Conservation (phyloP, 2,797 vertebrate species). For the Fistularia commersonii region DNA sequence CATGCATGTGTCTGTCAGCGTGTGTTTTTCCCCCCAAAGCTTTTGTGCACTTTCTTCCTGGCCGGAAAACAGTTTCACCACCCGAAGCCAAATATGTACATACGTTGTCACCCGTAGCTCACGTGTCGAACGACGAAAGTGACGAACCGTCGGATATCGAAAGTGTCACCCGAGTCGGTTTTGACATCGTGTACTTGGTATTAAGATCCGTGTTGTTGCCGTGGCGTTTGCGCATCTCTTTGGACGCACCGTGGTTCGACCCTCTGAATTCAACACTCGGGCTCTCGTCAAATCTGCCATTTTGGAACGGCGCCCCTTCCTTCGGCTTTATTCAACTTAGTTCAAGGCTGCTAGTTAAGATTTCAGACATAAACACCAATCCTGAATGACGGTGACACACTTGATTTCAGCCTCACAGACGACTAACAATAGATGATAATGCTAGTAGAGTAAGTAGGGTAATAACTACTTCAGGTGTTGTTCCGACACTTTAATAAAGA, state of each 20-base stretch:
- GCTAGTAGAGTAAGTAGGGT: too few relatives aligned
- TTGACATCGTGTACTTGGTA: conserved; percentile 24
- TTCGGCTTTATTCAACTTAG: conserved; percentile 30
- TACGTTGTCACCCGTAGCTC: conserved; percentile 37
- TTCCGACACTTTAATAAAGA: conserved; percentile 22
- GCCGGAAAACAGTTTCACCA: conserved; percentile 74
- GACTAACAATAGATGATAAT: conserved; percentile 4
- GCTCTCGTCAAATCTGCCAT: conserved; percentile 46
- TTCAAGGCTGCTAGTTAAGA: conserved; percentile 18
- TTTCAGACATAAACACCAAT: conserved; percentile 21
- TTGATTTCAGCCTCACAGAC: conserved; percentile 44
- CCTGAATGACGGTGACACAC: conserved; percentile 7
- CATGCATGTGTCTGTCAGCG: conserved; percentile 55
- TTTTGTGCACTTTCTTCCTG: conserved; percentile 73
- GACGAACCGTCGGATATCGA: too few relatives aligned
- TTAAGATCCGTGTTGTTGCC: conserved; percentile 41
- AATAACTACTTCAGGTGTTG: conserved; percentile 9
- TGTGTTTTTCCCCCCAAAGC: conserved; percentile 48
- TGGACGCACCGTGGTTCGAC: conserved; percentile 17
- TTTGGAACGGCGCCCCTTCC: conserved; percentile 34
- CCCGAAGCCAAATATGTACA: conserved; percentile 83
- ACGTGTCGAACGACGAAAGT: conserved; percentile 12
- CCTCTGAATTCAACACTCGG: conserved; percentile 11
- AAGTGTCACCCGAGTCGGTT: conserved; percentile 5
- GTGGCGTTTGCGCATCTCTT: conserved; percentile 20